These are phyloP conservation scores for Chrysopa pallens DNA, from an alignment of 1,140 invertebrate genomes.

Conservation along the genomic window DNA sequence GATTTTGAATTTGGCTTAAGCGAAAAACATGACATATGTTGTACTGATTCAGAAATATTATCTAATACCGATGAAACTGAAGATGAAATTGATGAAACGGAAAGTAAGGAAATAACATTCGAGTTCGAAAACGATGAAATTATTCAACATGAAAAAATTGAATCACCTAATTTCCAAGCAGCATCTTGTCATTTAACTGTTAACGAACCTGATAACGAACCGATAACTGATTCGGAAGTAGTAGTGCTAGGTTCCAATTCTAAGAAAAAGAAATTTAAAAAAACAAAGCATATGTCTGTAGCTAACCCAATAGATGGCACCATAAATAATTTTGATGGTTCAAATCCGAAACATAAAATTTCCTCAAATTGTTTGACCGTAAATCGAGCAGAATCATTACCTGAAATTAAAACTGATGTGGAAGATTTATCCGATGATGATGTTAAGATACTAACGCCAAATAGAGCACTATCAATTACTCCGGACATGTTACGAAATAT, in stretches of 20 bases:
- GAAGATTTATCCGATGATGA: constrained; percentile 17
- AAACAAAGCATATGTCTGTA: neutral
- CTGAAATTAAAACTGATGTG: constrained; percentile 8
- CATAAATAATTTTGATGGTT: neutral
- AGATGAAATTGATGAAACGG: constrained; percentile 8
- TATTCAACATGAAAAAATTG: neutral
- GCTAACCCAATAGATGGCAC: neutral
- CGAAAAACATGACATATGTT: constrained; percentile 14
- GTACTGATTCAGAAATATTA: constrained; percentile 15
- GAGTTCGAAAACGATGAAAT: neutral
- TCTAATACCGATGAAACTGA: constrained; percentile 10
- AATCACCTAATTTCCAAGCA: neutral
- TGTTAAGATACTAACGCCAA: constrained; percentile 6
- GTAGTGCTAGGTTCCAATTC: neutral
- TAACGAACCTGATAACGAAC: neutral
- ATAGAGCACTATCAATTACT: constrained; percentile 10
- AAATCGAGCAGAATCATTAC: neutral
- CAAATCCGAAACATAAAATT: neutral
- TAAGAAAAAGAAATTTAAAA: neutral
- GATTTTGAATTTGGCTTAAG: constrained; percentile 19
- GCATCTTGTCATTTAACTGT: neutral
- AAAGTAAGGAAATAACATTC: constrained; percentile 2
- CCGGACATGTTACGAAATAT: constrained; percentile 13
- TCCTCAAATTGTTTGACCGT: neutral
- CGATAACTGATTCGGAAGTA: neutral